Conservation (phyloP, 2,113 vertebrate species). For the Epinephelus fuscoguttatus region DNA sequence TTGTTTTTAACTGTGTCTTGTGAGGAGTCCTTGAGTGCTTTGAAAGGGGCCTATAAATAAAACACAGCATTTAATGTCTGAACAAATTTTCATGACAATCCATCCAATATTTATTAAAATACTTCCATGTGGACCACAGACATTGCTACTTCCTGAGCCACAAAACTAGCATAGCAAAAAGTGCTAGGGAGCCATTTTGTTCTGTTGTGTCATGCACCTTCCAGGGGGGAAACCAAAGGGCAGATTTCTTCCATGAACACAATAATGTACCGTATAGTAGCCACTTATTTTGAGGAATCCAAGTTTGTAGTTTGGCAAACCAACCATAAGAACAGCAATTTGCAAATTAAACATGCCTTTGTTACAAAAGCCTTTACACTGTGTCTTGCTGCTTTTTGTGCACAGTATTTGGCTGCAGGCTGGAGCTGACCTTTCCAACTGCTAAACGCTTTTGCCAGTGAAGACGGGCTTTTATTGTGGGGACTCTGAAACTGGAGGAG, state of each 20-base stretch:
- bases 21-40: too few species aligned
- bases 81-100: too few species aligned
- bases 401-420: conserved; percentile 55
- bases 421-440: conserved; percentile 55
- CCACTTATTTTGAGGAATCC: not conserved
- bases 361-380: conserved; percentile 11
- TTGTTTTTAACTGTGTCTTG: too few species aligned
- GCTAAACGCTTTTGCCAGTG: conserved; percentile 64
- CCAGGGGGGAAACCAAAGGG: not conserved
- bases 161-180: not conserved
- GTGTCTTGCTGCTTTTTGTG: conserved; percentile 41
- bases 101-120: not conserved
- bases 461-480: conserved; percentile 59
- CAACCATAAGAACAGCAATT: not conserved
- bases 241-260: not conserved
- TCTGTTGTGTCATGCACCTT: not conserved
- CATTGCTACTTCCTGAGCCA: not conserved
- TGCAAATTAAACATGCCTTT: conserved; percentile 4
- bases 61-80: too few species aligned
- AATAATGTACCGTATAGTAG: not conserved
- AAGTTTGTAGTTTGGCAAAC: not conserved
- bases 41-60: too few species aligned
- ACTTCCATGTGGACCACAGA: not conserved
- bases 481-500: conserved; percentile 57
- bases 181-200: not conserved